phyloP scores from a whole-genome alignment of 2,113 vertebrate species.

The Phylloscopus trochiloides region DNA sequence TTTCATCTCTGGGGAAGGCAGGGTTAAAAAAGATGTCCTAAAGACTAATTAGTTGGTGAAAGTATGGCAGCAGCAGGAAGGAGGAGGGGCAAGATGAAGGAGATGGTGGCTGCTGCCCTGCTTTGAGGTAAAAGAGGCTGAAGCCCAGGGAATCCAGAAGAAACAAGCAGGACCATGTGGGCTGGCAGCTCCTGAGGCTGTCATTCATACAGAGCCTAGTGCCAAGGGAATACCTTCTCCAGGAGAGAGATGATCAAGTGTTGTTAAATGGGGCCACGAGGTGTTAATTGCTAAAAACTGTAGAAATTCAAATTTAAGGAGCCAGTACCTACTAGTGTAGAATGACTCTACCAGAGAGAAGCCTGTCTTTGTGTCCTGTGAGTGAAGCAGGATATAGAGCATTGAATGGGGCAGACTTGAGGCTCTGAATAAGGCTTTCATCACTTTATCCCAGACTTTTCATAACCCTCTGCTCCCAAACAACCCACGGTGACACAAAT shows the following conservation, averaged over 20 bases:
- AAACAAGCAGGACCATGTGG: background rate
- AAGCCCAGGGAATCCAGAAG: background rate
- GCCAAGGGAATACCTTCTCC: background rate
- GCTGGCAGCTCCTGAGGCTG: background rate
- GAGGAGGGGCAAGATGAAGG: background rate
- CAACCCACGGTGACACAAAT: background rate
- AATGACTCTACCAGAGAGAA: background rate
- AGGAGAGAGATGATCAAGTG: background rate
- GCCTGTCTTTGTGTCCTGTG: background rate
- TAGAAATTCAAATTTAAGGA: conserved; percentile 1
- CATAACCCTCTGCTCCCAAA: background rate
- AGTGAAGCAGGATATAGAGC: background rate
- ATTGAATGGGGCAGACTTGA: background rate
- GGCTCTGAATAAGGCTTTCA: background rate
- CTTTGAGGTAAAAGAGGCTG: background rate
- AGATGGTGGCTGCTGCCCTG: background rate
- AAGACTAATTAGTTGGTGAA: conserved; percentile 1
- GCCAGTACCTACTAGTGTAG: background rate
- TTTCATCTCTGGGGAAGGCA: background rate
- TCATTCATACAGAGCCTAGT: background rate
- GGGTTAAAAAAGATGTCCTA: background rate
- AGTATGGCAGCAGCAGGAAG: background rate
- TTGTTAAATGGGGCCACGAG: background rate
- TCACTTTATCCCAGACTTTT: background rate
- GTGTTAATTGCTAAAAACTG: conserved; percentile 9